Evolutionary conservation across 2,797 vertebrate species (phyloP), one percentile per base, ranked within the genome.

Genomic region (Aldrovandia affinis): DNA sequence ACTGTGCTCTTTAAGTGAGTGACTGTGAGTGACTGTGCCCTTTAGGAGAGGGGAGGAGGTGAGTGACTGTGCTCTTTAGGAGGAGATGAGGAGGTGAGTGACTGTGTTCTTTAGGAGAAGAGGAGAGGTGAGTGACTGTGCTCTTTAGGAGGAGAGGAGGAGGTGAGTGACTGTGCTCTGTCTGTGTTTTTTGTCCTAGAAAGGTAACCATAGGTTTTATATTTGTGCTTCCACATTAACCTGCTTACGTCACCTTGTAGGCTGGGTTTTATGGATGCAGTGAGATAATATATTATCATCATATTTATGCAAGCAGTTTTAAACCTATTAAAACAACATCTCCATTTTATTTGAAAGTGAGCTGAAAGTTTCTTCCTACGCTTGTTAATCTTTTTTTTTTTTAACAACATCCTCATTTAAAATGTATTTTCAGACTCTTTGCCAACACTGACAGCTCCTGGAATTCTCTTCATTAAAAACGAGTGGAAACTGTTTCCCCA

Each of bases 271-370:
- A 86, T 73, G 82, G 81, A 78, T 78, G 36, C 57, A 28, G 63
- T 54, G 80, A n/a, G n/a, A n/a, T n/a, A n/a, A n/a, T n/a, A n/a
- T n/a, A n/a, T n/a, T n/a, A n/a, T n/a, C n/a, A n/a, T 39, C 83
- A 84, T 80, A 87, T 33, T 2, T 83, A 85, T 68, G 7, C 30
- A 10, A 70, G 33, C 68, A 15, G 6, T 70, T 86, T 44, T 54
- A 59, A 15, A 39, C 65, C 80, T 73, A 82, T 89, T 82, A 82
- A 88, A 81, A 33, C 20, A 42, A 57, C 47, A 83, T 79, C 68
- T 33, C 22, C 80, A 85, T 87, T 89, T 88, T 20, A 81, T 88
- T 68, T 85, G 81, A 75, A 57, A 87, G 78, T 79, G 30, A 87
- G 86, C 70, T 0, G 25, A 39, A 30, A 65, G 36, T 83, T 57